These are phyloP conservation scores for Procavia capensis DNA, from an alignment of 2,113 vertebrate genomes.

Conservation along the genomic window DNA sequence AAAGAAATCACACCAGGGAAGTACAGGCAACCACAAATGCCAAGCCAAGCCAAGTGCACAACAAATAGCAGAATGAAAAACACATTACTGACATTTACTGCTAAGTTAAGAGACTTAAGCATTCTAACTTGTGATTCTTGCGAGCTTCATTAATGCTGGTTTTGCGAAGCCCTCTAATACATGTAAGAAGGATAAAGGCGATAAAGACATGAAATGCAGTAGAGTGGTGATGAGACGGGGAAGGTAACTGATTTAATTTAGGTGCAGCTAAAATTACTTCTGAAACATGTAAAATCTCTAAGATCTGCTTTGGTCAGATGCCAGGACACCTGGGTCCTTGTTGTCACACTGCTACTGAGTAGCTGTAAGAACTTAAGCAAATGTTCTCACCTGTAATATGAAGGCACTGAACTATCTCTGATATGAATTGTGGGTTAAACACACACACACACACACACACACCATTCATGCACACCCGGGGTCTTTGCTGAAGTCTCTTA, in stretches of 20 bases:
- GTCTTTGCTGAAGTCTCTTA: slow-evolving; percentile 37
- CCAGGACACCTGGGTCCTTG: neutral
- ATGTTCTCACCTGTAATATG: neutral
- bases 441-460: neutral
- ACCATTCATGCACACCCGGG: neutral
- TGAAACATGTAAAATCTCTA: neutral
- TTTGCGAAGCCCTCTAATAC: neutral
- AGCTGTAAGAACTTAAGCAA: neutral
- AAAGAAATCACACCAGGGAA: slow-evolving; percentile 50
- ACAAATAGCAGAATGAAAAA: slow-evolving; percentile 20
- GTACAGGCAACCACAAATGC: slow-evolving; percentile 44
- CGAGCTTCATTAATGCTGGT: neutral
- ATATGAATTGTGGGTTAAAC: slow-evolving; percentile 4
- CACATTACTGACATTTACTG: neutral
- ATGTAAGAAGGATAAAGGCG: neutral
- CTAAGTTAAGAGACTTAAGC: neutral
- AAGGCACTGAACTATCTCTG: neutral
- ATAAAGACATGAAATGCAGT: neutral
- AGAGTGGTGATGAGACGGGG: neutral
- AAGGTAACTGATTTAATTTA: slow-evolving; percentile 24
- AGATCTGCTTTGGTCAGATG: neutral
- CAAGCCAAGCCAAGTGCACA: too few relatives aligned
- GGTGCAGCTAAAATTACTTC: neutral
- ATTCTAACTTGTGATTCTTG: neutral
- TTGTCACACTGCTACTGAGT: neutral